phyloP scores from a whole-genome alignment of 1,140 invertebrate species.

The Aphelinus atriplicis region DNA sequence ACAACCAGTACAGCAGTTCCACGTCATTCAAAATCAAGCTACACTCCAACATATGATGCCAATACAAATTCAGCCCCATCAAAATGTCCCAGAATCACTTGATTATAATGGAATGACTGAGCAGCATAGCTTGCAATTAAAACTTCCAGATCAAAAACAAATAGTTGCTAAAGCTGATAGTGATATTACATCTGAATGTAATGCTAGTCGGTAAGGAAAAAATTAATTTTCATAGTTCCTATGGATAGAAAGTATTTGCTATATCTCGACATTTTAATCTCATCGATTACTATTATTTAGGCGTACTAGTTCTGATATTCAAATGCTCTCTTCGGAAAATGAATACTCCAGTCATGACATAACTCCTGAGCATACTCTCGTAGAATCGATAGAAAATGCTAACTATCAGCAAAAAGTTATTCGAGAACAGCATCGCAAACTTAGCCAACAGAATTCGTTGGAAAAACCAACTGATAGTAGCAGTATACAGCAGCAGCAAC shows the following conservation, averaged over 20 bases:
- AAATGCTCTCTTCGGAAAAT: constrained; percentile 58
- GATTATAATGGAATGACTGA: constrained; percentile 40
- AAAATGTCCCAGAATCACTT: constrained; percentile 45
- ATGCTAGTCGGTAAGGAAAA: constrained; percentile 50
- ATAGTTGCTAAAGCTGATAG: constrained; percentile 46
- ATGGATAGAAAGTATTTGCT: no score
- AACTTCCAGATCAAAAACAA: constrained; percentile 52
- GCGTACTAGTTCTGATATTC: constrained; percentile 58
- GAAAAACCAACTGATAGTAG: constrained; percentile 58
- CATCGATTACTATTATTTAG: constrained; percentile 37
- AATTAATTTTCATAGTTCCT: not conserved
- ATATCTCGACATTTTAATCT: not conserved
- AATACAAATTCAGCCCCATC: constrained; percentile 46
- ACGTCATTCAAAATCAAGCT: constrained; percentile 45
- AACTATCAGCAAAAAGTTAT: constrained; percentile 55
- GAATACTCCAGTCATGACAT: constrained; percentile 63
- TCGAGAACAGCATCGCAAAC: constrained; percentile 58
- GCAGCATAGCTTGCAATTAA: constrained; percentile 55
- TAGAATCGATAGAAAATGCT: constrained; percentile 55
- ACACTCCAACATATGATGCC: constrained; percentile 49
- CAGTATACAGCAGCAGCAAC: constrained; percentile 25
- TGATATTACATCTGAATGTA: constrained; percentile 53
- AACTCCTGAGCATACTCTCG: constrained; percentile 62
- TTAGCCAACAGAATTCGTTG: constrained; percentile 68
- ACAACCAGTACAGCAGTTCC: constrained; percentile 51